phyloP scores from a whole-genome alignment of 1,140 invertebrate genomes.

The Calliphora vicina region DNA sequence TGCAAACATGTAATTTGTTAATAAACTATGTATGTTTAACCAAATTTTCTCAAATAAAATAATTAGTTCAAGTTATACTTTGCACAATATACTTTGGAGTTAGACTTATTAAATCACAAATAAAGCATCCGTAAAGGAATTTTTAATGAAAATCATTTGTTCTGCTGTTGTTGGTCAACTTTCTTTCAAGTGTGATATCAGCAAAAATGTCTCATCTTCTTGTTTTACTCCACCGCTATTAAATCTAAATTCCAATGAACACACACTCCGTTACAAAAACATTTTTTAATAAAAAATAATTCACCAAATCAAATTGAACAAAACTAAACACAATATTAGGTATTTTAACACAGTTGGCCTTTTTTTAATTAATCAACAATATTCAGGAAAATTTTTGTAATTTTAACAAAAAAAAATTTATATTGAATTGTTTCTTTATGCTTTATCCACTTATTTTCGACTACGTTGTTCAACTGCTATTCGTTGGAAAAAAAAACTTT shows the following conservation, averaged over 20 bases:
- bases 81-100: too few relatives aligned
- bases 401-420: not conserved
- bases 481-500: not conserved
- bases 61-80: too few relatives aligned
- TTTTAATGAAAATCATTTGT: too few relatives aligned
- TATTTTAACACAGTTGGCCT: not conserved
- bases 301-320: not conserved
- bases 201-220: conserved; percentile 11
- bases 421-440: not conserved
- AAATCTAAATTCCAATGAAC: not conserved
- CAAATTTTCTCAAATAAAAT: too few relatives aligned
- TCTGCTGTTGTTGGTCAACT: not conserved
- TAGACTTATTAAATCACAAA: too few relatives aligned
- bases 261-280: not conserved
- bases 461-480: not conserved
- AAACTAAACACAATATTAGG: not conserved
- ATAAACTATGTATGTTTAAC: not conserved
- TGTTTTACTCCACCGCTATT: not conserved
- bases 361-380: not conserved
- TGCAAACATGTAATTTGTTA: not conserved
- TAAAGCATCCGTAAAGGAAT: too few relatives aligned
- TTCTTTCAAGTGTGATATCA: conserved; percentile 23
- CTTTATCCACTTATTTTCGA: not conserved
- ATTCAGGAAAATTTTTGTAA: not conserved
- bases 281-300: not conserved